Base-by-base conservation (phyloP, 2,888 invertebrate species). In the Meliscaeva auricollis region DNA sequence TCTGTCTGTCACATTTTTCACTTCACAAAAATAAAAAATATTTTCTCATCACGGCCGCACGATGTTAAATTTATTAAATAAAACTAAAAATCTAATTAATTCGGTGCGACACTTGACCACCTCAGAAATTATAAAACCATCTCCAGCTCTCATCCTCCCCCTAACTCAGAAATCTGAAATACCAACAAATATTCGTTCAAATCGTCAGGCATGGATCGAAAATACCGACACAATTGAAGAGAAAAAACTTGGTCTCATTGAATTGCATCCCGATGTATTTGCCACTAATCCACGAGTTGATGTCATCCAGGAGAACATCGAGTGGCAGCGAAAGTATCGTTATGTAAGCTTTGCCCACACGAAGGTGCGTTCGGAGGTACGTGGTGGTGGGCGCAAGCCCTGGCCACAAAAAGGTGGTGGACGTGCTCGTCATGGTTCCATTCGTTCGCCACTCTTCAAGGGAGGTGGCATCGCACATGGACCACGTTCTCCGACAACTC, bases 331-430 rank as follows among this genome's bases (percentile, higher is more conserved):
- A 87, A 93, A 95, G 87, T 98, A 97, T 91, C 94, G 95, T 90
- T 95, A 93, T 93, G 96, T 99, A 91, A 95, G 96, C 88, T 97
- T 95, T 93, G 96, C 95, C 0, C 94, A 96, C 89, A 94, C 96
- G 1, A 96, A 96, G 91, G 95, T 95, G 0, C 93, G 97, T 74
- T 96, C 96, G 0, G 99, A 99, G 93, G 95, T 97, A 73, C 93
- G 95, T 60, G 98, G 98, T 44, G 97, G 98, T 69, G 98, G 98
- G 0, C 94, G 94, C 30, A 99, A 99, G 89, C 99, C 99, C 0
- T 99, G 98, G 98, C 97, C 97, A 0, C 99, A 99, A 91, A 99
- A 99, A 93, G 98, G 98, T 22, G 90, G 94, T 32, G 99, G 99
- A 0, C 94, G 94, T 88, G 97, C 99, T 0, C 94, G 99, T 52